Percentiles rank a stretch among this genome's conserved stretches.
phyloP scores from a whole-genome alignment of 2,888 invertebrate species.

The Rutpela maculata region DNA sequence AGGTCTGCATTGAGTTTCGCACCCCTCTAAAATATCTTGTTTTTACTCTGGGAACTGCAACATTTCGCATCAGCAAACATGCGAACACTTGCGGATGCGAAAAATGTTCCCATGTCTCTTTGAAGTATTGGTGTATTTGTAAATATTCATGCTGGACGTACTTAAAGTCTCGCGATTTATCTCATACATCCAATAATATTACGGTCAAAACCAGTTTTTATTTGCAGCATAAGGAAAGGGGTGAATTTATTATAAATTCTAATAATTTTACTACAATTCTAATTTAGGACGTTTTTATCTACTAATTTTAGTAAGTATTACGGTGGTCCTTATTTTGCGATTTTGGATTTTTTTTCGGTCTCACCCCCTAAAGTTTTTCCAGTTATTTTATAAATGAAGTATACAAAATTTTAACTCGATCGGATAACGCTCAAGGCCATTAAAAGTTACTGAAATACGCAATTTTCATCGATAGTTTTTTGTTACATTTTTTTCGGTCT shows the following conservation, averaged over 20 bases:
- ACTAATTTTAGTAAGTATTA: too few species aligned
- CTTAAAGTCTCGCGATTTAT: background rate
- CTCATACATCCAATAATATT: background rate
- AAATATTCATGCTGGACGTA: constrained; percentile 28
- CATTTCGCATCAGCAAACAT: constrained; percentile 34
- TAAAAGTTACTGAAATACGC: too few species aligned
- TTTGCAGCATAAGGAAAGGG: background rate
- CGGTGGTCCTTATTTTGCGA: too few species aligned
- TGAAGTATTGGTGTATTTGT: background rate
- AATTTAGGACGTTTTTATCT: too few species aligned
- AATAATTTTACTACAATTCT: background rate
- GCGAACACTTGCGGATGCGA: constrained; percentile 23
- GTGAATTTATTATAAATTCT: background rate
- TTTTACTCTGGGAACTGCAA: constrained; percentile 35
- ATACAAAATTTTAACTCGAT: too few species aligned
- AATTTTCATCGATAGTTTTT: too few species aligned
- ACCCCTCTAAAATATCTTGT: constrained; percentile 52
- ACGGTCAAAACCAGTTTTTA: background rate
- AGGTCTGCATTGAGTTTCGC: constrained; percentile 59
- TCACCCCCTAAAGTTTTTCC: too few species aligned
- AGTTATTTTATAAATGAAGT: too few species aligned
- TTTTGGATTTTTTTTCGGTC: too few species aligned
- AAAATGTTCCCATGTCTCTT: constrained; percentile 30
- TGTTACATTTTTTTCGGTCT: too few species aligned
- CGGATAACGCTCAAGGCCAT: too few species aligned